Base-by-base conservation (phyloP, 2,113 vertebrate species). In the Pseudorectes ferrugineus region DNA sequence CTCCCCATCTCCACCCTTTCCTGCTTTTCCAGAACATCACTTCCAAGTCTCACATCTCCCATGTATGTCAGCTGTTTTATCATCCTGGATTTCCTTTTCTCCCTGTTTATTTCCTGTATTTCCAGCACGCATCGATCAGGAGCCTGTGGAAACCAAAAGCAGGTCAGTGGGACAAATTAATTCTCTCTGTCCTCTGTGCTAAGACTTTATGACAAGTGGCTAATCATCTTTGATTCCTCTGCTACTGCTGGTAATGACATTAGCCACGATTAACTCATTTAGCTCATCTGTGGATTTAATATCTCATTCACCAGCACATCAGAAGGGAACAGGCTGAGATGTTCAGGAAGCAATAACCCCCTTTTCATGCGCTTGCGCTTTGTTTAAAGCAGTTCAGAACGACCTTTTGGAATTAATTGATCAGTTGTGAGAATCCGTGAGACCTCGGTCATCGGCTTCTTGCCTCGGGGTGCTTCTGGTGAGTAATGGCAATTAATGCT, bases 221-320 rank as follows among this genome's bases (percentile, higher is more conserved):
- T 95, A 92, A 96, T 94, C 78, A 90, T 88, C 78, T 90, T 49
- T 88, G 89, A 86, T 97, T 94, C 88, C 88, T 91, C 77, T 81
- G 88, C 43, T 79, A n/a, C 59, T 92, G 29, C 74, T 80, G 74
- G 52, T 85, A 89, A 76, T 93, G 70, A 82, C 82, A 78, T 95
- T 85, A 88, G 54, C 75, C 70, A 86, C 2, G 2, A 96, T 95
- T 80, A 88, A 77, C 86, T 96, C 75, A 79, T 92, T 95, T 92
- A 85, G 65, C 93, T 94, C 92, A 51, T 62, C 72, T 87, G n/a
- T 88, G 85, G 57, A 36, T 81, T 95, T 90, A 88, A 92, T 89
- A 59, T 57, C 72, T 51, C 81, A 87, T 87, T 77, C 72, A 48
- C 17, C 63, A 62, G 52, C 84, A 62, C 67, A 68, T 6, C n/a